phyloP scores from a whole-genome alignment of 1,140 invertebrate genomes.

The Cotesia chilonis region DNA sequence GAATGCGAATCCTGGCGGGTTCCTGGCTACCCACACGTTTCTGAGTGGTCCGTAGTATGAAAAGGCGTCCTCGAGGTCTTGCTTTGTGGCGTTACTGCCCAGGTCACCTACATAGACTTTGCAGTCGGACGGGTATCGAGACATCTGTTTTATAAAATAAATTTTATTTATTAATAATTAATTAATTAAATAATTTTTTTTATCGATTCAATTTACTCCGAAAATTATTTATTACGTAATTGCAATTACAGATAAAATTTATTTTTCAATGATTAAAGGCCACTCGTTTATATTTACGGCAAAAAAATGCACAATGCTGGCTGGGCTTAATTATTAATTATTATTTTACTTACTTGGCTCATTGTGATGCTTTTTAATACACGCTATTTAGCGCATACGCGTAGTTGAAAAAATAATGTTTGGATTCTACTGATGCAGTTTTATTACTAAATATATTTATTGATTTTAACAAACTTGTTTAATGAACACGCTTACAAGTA shows the following conservation, averaged over 20 bases:
- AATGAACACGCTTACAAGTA: too few relatives aligned
- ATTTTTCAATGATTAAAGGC: not conserved
- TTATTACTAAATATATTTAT: too few relatives aligned
- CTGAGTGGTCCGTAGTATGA: conserved; percentile 92
- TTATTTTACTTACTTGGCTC: conserved; percentile 1
- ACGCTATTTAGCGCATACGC: too few relatives aligned
- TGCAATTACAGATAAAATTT: not conserved
- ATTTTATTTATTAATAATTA: not conserved
- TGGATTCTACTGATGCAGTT: too few relatives aligned
- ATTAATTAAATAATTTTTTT: not conserved
- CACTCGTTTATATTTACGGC: too few relatives aligned
- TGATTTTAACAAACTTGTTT: too few relatives aligned
- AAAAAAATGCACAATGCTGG: too few relatives aligned
- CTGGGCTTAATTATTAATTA: conserved; percentile 9
- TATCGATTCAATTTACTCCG: not conserved
- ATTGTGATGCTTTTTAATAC: not conserved
- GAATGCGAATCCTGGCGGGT: conserved; percentile 94
- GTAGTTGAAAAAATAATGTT: too few relatives aligned
- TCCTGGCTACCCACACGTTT: conserved; percentile 95
- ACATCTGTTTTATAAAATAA: conserved; percentile 66
- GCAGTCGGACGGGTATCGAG: conserved; percentile 84
- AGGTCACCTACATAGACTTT: conserved; percentile 98
- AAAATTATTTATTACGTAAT: not conserved
- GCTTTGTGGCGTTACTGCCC: conserved; percentile 85
- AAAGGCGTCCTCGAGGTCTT: conserved; percentile 93